A percentile compares a stretch with the other conserved stretches of the same genome.
Conservation (phyloP, 2,113 vertebrate species). For the Ameiurus melas region DNA sequence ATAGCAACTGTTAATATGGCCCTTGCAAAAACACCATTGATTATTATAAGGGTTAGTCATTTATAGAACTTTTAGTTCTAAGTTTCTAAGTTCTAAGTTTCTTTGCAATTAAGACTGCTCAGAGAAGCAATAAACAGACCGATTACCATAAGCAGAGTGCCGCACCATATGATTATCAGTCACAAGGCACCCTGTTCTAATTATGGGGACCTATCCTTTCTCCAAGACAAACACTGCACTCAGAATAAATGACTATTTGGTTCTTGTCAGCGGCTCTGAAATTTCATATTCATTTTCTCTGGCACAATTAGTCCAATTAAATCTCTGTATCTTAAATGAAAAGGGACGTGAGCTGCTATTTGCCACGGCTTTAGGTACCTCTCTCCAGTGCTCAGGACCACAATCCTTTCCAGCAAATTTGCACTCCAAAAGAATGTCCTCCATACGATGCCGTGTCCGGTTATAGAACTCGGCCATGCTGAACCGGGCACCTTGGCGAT, state of each 20-base stretch:
- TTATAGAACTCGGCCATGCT: conserved; percentile 85
- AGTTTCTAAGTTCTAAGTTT: too few relatives aligned
- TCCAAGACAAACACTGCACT: not conserved
- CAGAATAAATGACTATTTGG: conserved; percentile 32
- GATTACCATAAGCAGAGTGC: conserved; percentile 29
- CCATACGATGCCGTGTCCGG: conserved; percentile 86
- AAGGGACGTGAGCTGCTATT: not conserved
- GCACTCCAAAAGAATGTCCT: conserved; percentile 93
- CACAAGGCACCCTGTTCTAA: conserved; percentile 26
- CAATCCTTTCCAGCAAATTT: conserved; percentile 82
- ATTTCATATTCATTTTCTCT: conserved; percentile 18
- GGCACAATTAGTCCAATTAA: not conserved
- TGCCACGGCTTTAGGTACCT: conserved; percentile 70
- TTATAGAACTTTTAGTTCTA: not conserved
- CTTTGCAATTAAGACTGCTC: conserved; percentile 18
- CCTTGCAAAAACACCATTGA: not conserved
- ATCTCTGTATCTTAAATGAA: not conserved
- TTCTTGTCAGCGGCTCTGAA: conserved; percentile 14
- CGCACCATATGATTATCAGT: conserved; percentile 42
- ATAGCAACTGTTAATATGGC: conserved; percentile 5
- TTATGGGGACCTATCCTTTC: conserved; percentile 3
- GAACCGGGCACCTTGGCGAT: conserved; percentile 71
- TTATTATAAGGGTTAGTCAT: conserved; percentile 3
- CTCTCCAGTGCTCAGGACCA: conserved; percentile 81
- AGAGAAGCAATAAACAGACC: conserved; percentile 18